Conservation (phyloP, 2,888 invertebrate species). For the Shargacucullia verbasci region DNA sequence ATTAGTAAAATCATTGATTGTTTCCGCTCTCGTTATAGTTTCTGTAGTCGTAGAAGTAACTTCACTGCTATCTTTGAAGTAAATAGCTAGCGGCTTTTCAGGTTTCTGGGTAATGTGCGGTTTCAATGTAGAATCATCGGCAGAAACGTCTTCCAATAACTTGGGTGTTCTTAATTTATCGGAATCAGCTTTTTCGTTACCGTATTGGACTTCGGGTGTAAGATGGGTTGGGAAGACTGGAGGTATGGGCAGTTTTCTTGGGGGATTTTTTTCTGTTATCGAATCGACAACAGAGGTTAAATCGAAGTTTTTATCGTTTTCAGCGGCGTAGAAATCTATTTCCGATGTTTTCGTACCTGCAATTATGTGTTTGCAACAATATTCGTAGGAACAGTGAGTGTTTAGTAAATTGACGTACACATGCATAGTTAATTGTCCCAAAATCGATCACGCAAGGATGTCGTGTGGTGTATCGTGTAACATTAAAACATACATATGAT, state of each 20-base stretch:
- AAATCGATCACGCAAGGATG: conserved; percentile 20
- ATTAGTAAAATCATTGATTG: conserved; percentile 70
- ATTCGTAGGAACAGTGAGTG: conserved; percentile 31
- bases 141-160: conserved; percentile 62
- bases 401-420: conserved; percentile 16
- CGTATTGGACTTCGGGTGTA: conserved; percentile 86
- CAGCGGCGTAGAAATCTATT: conserved; percentile 84
- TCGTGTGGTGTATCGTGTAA: conserved; percentile 25
- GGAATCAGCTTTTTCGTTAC: conserved; percentile 82
- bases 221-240: conserved; percentile 83
- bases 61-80: conserved; percentile 74
- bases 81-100: conserved; percentile 81
- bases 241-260: conserved; percentile 70
- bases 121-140: conserved; percentile 78
- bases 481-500: conserved; percentile 15
- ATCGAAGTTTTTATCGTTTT: conserved; percentile 67
- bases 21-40: conserved; percentile 72
- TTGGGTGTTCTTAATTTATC: conserved; percentile 77
- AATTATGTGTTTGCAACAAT: conserved; percentile 63
- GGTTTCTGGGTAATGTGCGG: conserved; percentile 85
- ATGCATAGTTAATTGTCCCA: conserved; percentile 23
- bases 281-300: conserved; percentile 64
- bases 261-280: conserved; percentile 60
- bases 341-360: conserved; percentile 83
- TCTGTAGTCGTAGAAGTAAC: conserved; percentile 68